phyloP scores from a whole-genome alignment of 2,797 vertebrate genomes.

The Onychomys leucogaster region DNA sequence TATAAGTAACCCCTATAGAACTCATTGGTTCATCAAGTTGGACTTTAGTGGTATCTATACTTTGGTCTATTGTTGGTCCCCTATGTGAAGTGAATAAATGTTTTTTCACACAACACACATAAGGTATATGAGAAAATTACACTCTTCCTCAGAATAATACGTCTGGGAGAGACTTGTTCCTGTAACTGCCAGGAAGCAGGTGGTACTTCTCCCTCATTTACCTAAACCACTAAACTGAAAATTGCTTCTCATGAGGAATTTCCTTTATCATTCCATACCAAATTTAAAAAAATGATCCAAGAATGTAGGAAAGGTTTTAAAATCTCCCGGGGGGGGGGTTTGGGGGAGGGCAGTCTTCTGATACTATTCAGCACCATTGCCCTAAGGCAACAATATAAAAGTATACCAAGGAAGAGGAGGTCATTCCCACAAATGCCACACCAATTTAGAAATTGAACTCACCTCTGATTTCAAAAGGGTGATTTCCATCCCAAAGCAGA shows the following conservation, averaged over 20 bases:
- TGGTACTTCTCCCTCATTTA: conserved; percentile 12
- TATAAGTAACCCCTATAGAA: background rate
- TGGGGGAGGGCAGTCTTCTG: background rate
- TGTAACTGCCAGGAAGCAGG: conserved; percentile 22
- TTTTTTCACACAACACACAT: background rate
- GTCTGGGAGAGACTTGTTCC: background rate
- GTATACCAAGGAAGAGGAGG: background rate
- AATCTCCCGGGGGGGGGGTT: background rate
- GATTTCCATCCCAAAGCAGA: background rate
- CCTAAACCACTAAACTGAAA: conserved; percentile 72
- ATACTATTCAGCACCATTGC: conserved; percentile 20
- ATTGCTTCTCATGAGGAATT: conserved; percentile 31
- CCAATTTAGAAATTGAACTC: background rate
- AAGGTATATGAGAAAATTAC: background rate
- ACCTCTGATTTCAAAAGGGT: background rate
- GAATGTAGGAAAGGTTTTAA: conserved; percentile 69
- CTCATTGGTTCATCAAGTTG: background rate
- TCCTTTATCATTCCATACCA: conserved; percentile 50
- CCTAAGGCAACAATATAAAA: conserved; percentile 54
- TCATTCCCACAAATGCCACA: background rate
- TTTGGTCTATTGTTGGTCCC: background rate
- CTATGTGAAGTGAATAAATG: background rate
- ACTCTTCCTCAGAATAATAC: conserved; percentile 28
- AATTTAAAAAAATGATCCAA: conserved; percentile 19
- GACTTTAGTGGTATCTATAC: background rate